Evolutionary conservation across 2,113 vertebrate species (phyloP), one percentile per base, ranked within the genome.

Genomic region (Phrynosoma blainvillii): DNA sequence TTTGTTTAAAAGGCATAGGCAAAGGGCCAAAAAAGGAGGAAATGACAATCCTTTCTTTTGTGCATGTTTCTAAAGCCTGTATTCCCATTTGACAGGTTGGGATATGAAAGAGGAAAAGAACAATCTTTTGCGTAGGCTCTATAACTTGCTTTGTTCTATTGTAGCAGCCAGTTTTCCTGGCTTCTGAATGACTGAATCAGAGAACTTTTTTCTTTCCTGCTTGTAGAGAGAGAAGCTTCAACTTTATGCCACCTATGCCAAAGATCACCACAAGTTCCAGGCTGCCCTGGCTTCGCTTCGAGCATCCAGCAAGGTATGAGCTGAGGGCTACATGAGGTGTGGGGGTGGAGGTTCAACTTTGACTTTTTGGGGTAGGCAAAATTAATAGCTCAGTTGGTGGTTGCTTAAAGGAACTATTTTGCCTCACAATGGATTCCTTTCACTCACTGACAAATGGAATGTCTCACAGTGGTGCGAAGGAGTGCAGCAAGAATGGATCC

Each of bases 171-270:
- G 27, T n/a, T 88, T 27, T 84, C 65, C 65, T 84, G 32, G 27
- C 36, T 47, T 32, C 52, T 21, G 27, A 14, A 13, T 30, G 80
- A 25, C 74, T 82, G 70, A 80, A 5, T 65, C 21, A 85, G 42
- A 32, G 79, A 56, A 4, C 18, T 23, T 54, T 42, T 14, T 65
- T 40, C n/a, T n/a, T 73, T 89, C 74, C 66, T 79, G 9, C 16
- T 54, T 32, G 76, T 86, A 98, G 98, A 95, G 96, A 87, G 98
- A 98, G 77, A 97, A 98, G 92, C 98, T 98, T 73, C 95, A 97
- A 56, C 96, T 98, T 87, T 98, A 98, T 40, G 97, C 98, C 77
- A 97, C 97, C 87, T 98, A 97, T 76, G 97, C 98, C 96, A 96
- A 97, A 93, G 96, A 95, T 36, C 97, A 95, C 90, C 97, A 97